These are phyloP conservation scores for Bombus consobrinus DNA, from an alignment of 1,140 invertebrate species.

Conservation along the genomic window DNA sequence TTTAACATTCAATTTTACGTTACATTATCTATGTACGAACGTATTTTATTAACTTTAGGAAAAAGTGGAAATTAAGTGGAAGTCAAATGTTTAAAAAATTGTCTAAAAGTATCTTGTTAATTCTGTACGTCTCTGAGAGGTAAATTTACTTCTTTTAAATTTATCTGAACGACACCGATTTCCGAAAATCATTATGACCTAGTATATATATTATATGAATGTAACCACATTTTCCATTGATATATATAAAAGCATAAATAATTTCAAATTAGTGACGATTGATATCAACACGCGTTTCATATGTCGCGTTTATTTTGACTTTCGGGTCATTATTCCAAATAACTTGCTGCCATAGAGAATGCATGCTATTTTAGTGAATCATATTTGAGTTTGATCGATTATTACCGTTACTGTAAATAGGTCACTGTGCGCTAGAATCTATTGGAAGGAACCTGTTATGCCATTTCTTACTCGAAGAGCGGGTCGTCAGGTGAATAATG, in stretches of 20 bases:
- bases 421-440: slow-evolving; percentile 13
- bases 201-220: background rate
- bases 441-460: slow-evolving; percentile 39
- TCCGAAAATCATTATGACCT: background rate
- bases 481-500: slow-evolving; percentile 17
- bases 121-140: background rate
- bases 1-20: too few species aligned
- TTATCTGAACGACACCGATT: background rate
- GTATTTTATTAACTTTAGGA: too few species aligned
- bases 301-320: background rate
- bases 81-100: too few species aligned
- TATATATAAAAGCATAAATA: too few species aligned
- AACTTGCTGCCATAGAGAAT: slow-evolving; percentile 28
- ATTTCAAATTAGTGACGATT: background rate
- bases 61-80: too few species aligned
- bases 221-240: background rate
- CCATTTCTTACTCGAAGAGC: slow-evolving; percentile 13
- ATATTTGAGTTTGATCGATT: slow-evolving; percentile 46
- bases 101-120: background rate
- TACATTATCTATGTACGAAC: too few species aligned
- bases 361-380: slow-evolving; percentile 27
- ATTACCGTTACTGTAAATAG: slow-evolving; percentile 30
- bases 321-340: slow-evolving; percentile 21
- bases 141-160: background rate
- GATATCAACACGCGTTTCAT: background rate